Evolutionary conservation across 2,888 invertebrate species (phyloP).

Genomic region (Phalera bucephala): DNA sequence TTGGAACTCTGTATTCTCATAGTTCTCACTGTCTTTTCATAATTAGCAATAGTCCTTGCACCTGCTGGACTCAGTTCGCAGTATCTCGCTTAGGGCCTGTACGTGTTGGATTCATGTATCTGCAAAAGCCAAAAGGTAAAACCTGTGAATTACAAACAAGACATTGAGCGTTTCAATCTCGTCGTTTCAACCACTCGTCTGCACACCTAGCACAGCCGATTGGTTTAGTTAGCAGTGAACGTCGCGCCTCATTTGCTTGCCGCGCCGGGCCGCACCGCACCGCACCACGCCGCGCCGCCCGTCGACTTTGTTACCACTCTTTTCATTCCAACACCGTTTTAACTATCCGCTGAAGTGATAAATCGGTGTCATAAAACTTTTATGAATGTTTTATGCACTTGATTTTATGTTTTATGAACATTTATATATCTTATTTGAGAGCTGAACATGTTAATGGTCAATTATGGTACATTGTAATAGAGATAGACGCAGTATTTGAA

Average conservation of each 20-base stretch:
- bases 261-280: constrained; percentile 41
- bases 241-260: constrained; percentile 81
- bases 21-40: too few relatives aligned
- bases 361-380: constrained; percentile 56
- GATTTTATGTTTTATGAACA: constrained; percentile 24
- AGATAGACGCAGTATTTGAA: too few relatives aligned
- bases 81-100: too few relatives aligned
- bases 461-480: constrained; percentile 1
- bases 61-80: too few relatives aligned
- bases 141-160: too few relatives aligned
- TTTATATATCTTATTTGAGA: constrained; percentile 16
- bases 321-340: constrained; percentile 67
- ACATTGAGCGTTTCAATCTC: too few relatives aligned
- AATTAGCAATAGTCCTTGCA: too few relatives aligned
- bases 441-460: background rate
- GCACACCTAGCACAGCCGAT: constrained; percentile 55
- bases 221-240: constrained; percentile 83
- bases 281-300: constrained; percentile 11
- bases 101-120: too few relatives aligned
- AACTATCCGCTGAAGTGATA: constrained; percentile 70
- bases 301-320: constrained; percentile 75
- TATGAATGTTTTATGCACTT: constrained; percentile 32
- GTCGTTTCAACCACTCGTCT: constrained; percentile 50
- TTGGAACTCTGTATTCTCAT: too few relatives aligned
- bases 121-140: too few relatives aligned